Base-by-base conservation (phyloP, 2,888 invertebrate species). In the Drosophila differens region DNA sequence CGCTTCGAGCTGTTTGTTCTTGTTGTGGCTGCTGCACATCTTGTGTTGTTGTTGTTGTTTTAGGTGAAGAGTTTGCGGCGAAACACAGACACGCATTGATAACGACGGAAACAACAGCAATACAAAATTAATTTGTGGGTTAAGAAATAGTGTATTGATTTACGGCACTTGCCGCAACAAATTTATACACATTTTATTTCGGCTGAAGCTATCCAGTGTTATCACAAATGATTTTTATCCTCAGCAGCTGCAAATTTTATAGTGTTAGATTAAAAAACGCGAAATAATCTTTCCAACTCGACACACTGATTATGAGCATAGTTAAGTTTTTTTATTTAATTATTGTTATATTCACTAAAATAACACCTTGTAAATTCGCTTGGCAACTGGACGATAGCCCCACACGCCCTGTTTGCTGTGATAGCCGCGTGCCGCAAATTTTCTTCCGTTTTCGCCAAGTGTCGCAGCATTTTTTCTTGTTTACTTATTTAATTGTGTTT, bases 361-460 rank as follows among this genome's bases (percentile, higher is more conserved):
- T 32, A 72, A 69, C 90, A 93, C 93, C 91, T 93, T 91, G 85
- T 84, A 93, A 53, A 81, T 68, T 25, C 87, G 83, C 59, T 80
- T 88, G 3, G 88, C 72, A 55, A 79, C 73, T 3, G 93, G 93
- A 25, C 89, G 84, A 74, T 93, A 93, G 62, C 93, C 93, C 81
- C 91, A 93, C 19, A 93, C 92, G 44, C 93, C 93, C 14, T 90
- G 84, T 52, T 91, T 85, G 65, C 92, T 91, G 62, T 93, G 93
- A 87, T 93, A 93, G 63, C 35, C 39, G 16, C 88, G 90, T 44
- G 78, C 47, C 30, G 49, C 57, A 25, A 89, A 35, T 68, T 74
- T 71, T 14, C 53, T 44, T 76, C 58, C n/a, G 85, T 66, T 52
- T 72, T 74, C 39, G 67, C 66, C 30, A 82, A 59, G 47, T 70